Evolutionary conservation across 2,113 vertebrate species (phyloP).

Genomic region (Chiloscyllium plagiosum): DNA sequence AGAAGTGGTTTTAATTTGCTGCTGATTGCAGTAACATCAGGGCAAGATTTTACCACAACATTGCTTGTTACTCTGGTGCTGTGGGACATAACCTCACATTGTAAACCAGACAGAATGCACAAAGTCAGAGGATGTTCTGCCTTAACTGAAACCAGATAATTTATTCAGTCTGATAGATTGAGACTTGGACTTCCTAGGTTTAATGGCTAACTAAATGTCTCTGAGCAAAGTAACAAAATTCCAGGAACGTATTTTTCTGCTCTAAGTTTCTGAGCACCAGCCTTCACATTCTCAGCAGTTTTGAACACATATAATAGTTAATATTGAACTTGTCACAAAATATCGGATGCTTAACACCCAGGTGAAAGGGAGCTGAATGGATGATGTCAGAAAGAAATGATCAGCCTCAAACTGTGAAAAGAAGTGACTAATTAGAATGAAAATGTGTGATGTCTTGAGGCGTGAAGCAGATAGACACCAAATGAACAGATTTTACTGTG

Average conservation of each 20-base stretch:
- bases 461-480: background rate
- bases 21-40: background rate
- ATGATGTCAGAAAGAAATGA: background rate
- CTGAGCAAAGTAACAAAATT: background rate
- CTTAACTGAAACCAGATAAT: background rate
- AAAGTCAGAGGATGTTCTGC: background rate
- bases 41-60: background rate
- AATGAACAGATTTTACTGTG: background rate
- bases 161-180: background rate
- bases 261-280: background rate
- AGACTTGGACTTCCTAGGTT: background rate
- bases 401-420: background rate
- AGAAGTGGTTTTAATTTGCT: background rate
- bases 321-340: background rate
- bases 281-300: constrained; percentile 1
- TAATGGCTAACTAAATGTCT: background rate
- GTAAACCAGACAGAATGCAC: background rate
- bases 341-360: background rate
- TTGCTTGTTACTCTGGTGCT: background rate
- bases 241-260: background rate
- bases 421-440: constrained; percentile 8
- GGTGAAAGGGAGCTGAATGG: background rate
- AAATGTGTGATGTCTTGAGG: background rate
- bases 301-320: background rate
- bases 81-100: background rate